Conservation (phyloP, 1,140 invertebrate genomes). For the Cydia pomonella region DNA sequence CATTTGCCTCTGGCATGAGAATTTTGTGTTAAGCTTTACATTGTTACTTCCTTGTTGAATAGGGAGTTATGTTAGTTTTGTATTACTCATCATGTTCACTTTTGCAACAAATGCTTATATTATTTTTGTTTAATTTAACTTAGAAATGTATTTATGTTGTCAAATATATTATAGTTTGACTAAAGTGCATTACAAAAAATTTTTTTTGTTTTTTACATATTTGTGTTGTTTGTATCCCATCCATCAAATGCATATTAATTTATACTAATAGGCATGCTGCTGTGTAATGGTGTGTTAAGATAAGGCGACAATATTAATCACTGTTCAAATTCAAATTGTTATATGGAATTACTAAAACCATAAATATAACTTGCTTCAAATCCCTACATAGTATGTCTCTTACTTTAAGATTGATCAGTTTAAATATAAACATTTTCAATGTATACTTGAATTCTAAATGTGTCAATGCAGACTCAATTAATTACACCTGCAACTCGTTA, state of each 20-base stretch:
- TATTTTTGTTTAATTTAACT: not conserved
- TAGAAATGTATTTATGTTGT: not conserved
- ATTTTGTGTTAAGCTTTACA: slow-evolving; percentile 5
- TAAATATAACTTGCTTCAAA: too few species aligned
- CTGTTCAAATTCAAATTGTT: too few species aligned
- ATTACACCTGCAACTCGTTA: too few species aligned
- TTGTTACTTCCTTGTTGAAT: not conserved
- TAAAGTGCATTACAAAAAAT: too few species aligned
- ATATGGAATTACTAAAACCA: too few species aligned
- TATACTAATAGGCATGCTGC: not conserved
- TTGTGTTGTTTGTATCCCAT: slow-evolving; percentile 3
- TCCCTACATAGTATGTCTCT: too few species aligned
- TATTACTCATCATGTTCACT: not conserved
- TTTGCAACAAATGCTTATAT: not conserved
- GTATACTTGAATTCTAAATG: too few species aligned
- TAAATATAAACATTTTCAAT: too few species aligned
- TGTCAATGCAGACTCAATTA: too few species aligned
- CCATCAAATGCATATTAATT: not conserved
- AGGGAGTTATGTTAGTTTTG: not conserved
- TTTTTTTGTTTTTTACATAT: not conserved
- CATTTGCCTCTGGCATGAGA: slow-evolving; percentile 25
- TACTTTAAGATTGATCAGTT: too few species aligned
- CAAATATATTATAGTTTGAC: not conserved
- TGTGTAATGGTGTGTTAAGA: not conserved
- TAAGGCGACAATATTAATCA: too few species aligned